These are phyloP conservation scores for Cactoblastis cactorum DNA, from an alignment of 2,888 invertebrate genomes.

Conservation along the genomic window DNA sequence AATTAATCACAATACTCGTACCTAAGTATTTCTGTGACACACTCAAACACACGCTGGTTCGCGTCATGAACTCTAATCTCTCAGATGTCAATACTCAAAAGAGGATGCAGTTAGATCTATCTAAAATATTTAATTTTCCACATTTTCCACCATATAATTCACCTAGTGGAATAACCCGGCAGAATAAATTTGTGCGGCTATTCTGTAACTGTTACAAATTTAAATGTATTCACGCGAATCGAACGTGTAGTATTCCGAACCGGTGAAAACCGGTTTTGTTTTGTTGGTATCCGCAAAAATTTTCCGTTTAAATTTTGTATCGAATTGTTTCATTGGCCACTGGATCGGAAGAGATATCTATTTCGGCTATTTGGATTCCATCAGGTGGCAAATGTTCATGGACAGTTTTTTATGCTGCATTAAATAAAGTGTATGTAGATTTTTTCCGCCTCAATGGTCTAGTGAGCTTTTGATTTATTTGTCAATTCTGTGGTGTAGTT, in stretches of 20 bases:
- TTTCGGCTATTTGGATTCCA: constrained; percentile 4
- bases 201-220: constrained; percentile 10
- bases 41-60: too few relatives aligned
- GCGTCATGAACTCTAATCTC: too few relatives aligned
- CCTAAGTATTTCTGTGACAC: too few relatives aligned
- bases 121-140: too few relatives aligned
- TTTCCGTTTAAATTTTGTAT: not conserved
- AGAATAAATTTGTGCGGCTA: constrained; percentile 3
- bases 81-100: too few relatives aligned
- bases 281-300: not conserved
- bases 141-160: too few relatives aligned
- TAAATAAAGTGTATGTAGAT: not conserved
- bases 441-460: not conserved
- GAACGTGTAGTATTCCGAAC: constrained; percentile 1
- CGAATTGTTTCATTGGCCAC: constrained; percentile 3
- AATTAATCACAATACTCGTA: too few relatives aligned
- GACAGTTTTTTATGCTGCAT: not conserved
- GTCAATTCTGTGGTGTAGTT: too few relatives aligned
- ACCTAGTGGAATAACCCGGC: not conserved
- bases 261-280: not conserved
- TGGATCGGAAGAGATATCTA: constrained; percentile 11
- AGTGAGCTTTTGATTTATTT: not conserved
- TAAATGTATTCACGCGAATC: constrained; percentile 6
- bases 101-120: too few relatives aligned
- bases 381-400: constrained; percentile 13